Evolutionary conservation across 2,113 vertebrate genomes (phyloP).

Genomic region (Eulacestoma nigropectus): DNA sequence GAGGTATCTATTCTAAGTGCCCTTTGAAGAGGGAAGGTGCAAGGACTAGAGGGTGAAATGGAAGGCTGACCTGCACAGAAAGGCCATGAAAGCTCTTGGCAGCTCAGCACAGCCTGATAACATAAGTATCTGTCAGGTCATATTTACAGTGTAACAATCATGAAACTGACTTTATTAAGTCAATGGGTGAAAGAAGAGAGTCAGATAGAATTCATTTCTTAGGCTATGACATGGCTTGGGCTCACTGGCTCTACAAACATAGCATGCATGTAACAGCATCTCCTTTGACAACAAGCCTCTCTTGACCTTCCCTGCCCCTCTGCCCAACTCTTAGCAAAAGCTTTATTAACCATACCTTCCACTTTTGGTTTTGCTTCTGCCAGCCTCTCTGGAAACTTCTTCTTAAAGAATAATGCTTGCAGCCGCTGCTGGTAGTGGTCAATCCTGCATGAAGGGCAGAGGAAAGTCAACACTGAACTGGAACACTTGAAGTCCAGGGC

Average conservation of each 20-base stretch:
- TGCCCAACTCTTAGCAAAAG: background rate
- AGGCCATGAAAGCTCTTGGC: background rate
- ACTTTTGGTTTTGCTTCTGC: conserved; percentile 90
- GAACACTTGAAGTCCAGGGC: background rate
- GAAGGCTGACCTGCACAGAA: background rate
- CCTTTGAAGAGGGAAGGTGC: background rate
- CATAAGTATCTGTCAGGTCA: background rate
- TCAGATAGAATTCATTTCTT: background rate
- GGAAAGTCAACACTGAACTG: background rate
- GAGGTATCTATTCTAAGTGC: background rate
- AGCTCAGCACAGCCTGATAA: background rate
- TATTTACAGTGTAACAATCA: background rate
- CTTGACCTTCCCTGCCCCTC: background rate
- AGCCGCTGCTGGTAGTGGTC: conserved; percentile 94
- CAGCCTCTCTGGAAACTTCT: conserved; percentile 91
- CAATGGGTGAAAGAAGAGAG: background rate
- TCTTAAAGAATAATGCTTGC: conserved; percentile 93
- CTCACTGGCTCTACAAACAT: background rate
- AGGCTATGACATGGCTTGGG: background rate
- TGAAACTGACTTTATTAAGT: background rate
- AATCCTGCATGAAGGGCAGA: conserved; percentile 73
- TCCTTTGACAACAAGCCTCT: background rate
- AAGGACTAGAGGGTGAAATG: background rate
- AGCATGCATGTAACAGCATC: background rate
- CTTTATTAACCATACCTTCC: conserved; percentile 76